phyloP scores from a whole-genome alignment of 2,888 invertebrate species.

The Apodemia duryi region DNA sequence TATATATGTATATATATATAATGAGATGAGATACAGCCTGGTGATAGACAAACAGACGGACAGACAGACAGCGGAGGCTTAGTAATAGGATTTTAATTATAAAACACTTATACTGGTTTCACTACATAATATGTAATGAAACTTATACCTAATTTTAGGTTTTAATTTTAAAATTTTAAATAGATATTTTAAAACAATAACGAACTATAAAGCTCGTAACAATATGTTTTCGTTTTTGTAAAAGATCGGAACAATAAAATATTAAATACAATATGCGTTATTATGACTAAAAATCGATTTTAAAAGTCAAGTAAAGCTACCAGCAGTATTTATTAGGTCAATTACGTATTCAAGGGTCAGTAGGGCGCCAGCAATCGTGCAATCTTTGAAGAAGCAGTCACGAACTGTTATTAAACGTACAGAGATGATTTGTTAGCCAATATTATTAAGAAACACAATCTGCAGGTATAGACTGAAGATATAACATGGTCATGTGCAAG shows the following conservation, averaged over 20 bases:
- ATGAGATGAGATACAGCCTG: too few relatives aligned
- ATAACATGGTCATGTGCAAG: not conserved
- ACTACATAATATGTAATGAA: too few relatives aligned
- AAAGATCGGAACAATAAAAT: not conserved
- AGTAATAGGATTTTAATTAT: too few relatives aligned
- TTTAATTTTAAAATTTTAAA: too few relatives aligned
- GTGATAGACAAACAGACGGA: too few relatives aligned
- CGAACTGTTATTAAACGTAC: slow-evolving; percentile 11
- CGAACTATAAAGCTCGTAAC: too few relatives aligned
- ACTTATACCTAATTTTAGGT: too few relatives aligned
- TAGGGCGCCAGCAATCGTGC: slow-evolving; percentile 8
- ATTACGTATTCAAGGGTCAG: slow-evolving; percentile 13
- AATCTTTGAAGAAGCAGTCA: not conserved
- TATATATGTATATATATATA: too few relatives aligned
- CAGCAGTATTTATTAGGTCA: slow-evolving; percentile 1
- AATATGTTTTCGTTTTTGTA: too few relatives aligned
- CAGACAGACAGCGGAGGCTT: too few relatives aligned
- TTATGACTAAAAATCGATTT: slow-evolving; percentile 2
- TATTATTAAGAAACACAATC: not conserved
- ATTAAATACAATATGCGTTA: not conserved
- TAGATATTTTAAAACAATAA: too few relatives aligned
- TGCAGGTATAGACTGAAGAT: not conserved
- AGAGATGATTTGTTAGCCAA: slow-evolving; percentile 10
- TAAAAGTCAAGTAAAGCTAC: slow-evolving; percentile 7
- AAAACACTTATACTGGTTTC: too few relatives aligned